A percentile compares a stretch with the other conserved stretches of the same genome.
These are phyloP conservation scores for Helostoma temminkii DNA, from an alignment of 2,797 vertebrate species.

Conservation along the genomic window DNA sequence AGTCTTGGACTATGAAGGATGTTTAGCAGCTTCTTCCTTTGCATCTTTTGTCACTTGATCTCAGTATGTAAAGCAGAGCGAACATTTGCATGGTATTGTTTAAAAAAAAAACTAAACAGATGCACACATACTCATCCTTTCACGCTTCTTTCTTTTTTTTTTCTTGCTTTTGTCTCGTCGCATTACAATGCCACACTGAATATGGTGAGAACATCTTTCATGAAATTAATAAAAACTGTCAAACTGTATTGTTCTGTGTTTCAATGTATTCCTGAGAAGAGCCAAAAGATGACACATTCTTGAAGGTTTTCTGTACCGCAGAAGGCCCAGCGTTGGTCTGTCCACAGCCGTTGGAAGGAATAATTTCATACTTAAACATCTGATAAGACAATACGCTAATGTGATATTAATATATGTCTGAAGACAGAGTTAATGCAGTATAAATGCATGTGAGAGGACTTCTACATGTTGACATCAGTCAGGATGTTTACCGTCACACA, in stretches of 20 bases:
- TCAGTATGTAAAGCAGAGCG: conserved; percentile 54
- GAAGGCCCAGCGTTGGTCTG: conserved; percentile 35
- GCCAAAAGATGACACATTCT: conserved; percentile 54
- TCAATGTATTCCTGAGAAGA: conserved; percentile 26
- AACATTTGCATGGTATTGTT: conserved; percentile 44
- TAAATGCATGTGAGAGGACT: conserved; percentile 32
- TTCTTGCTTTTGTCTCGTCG: conserved; percentile 53
- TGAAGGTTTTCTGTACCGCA: conserved; percentile 19
- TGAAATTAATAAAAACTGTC: conserved; percentile 59
- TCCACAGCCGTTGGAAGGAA: conserved; percentile 44
- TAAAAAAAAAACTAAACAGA: conserved; percentile 56
- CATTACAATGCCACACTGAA: conserved; percentile 55
- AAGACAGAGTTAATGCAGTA: conserved; percentile 38
- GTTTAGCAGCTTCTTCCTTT: conserved; percentile 54
- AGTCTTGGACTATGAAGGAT: conserved; percentile 14
- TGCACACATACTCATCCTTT: conserved; percentile 61
- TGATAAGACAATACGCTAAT: conserved; percentile 55
- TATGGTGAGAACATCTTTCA: conserved; percentile 71
- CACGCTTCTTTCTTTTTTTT: conserved; percentile 39
- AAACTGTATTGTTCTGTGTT: conserved; percentile 54
- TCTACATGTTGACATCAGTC: conserved; percentile 24
- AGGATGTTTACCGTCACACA: conserved; percentile 43
- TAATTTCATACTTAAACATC: conserved; percentile 54
- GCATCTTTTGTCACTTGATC: conserved; percentile 47
- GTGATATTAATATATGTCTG: conserved; percentile 20